Conservation (phyloP, 2,113 vertebrate genomes). For the Scolopax mira region DNA sequence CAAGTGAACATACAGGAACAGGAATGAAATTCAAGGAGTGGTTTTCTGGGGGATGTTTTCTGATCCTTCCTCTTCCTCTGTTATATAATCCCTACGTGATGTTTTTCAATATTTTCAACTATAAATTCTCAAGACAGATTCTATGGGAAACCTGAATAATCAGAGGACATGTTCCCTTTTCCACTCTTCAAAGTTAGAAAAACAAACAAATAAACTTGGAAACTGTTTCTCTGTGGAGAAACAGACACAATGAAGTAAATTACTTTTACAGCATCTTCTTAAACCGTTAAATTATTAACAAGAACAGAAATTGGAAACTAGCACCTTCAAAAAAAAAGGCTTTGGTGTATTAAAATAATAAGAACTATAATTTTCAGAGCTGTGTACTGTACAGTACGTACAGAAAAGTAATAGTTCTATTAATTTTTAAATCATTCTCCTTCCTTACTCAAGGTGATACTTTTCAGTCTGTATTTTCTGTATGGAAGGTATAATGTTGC, state of each 20-base stretch:
- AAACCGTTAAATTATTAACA: constrained; percentile 20
- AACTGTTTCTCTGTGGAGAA: background rate
- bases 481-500: background rate
- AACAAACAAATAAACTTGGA: background rate
- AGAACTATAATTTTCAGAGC: background rate
- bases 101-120: background rate
- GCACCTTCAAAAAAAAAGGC: background rate
- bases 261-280: background rate
- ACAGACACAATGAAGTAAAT: background rate
- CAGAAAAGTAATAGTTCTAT: background rate
- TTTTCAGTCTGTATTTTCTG: background rate
- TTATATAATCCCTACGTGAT: background rate
- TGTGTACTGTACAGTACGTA: background rate
- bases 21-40: background rate
- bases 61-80: background rate
- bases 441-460: background rate
- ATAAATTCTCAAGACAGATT: background rate
- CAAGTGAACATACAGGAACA: background rate
- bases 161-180: background rate
- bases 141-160: background rate
- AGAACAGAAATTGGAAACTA: background rate
- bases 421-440: constrained; percentile 6
- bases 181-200: background rate
- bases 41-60: background rate
- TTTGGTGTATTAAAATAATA: background rate